phyloP scores from a whole-genome alignment of 2,113 vertebrate genomes.

The Equus przewalskii region DNA sequence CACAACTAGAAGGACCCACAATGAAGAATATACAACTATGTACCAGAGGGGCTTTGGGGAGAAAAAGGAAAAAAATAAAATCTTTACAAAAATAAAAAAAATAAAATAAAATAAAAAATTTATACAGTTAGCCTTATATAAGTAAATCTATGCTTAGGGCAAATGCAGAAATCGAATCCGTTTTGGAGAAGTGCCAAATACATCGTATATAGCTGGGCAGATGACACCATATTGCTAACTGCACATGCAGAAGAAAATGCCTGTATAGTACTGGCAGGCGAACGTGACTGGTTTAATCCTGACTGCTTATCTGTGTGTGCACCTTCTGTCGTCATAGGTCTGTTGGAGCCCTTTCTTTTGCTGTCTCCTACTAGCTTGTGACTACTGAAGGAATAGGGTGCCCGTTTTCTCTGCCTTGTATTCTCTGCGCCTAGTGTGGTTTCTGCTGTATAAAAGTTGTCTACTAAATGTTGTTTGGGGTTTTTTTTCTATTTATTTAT shows the following conservation, averaged over 20 bases:
- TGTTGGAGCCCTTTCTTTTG: background rate
- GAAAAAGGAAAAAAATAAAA: no score
- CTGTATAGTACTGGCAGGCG: background rate
- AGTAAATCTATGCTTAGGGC: slow-evolving; percentile 45
- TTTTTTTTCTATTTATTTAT: no score
- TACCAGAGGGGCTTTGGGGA: no score
- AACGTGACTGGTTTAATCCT: background rate
- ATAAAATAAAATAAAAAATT: background rate
- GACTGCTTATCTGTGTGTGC: background rate
- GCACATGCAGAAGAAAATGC: background rate
- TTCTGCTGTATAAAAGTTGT: slow-evolving; percentile 4
- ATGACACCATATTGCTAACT: background rate
- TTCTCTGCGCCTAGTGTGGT: background rate
- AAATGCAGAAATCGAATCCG: background rate
- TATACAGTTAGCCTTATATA: slow-evolving; percentile 5
- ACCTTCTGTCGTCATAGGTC: background rate
- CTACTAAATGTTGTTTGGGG: background rate
- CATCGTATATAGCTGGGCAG: background rate
- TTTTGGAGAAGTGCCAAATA: slow-evolving; percentile 52
- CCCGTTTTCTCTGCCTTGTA: background rate
- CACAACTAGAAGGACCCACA: no score
- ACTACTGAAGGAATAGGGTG: background rate
- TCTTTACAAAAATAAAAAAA: no score
- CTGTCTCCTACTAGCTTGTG: background rate
- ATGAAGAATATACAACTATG: no score